A percentile compares a stretch with the other conserved stretches of the same genome.
Conservation (phyloP, 2,888 invertebrate species). For the Saturnia pavonia region DNA sequence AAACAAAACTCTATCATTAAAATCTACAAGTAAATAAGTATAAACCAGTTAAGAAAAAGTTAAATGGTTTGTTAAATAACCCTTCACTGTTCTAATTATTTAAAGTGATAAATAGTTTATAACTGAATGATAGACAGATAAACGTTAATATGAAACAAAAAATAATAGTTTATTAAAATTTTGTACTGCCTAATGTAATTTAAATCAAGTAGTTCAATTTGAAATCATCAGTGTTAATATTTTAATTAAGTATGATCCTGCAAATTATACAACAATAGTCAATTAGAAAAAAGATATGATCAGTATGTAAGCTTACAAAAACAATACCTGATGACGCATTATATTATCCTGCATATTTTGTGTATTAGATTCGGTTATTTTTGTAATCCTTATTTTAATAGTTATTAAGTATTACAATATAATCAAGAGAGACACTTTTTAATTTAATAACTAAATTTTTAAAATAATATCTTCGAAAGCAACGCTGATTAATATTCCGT, state of each 20-base stretch:
- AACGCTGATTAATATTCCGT: slow-evolving; percentile 16
- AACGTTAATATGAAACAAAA: neutral
- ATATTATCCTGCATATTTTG: neutral
- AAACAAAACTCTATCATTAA: too few relatives aligned
- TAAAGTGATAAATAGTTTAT: too few relatives aligned
- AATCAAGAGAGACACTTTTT: neutral
- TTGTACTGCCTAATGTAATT: neutral
- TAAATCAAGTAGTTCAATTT: neutral
- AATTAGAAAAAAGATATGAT: neutral
- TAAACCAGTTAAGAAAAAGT: too few relatives aligned
- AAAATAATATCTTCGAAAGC: neutral
- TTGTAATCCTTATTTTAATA: neutral
- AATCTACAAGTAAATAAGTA: too few relatives aligned
- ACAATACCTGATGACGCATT: neutral
- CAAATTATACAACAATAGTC: neutral
- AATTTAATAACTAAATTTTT: neutral
- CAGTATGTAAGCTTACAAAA: neutral
- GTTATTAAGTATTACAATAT: neutral
- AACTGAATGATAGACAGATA: too few relatives aligned
- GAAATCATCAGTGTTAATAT: neutral
- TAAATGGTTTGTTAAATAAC: too few relatives aligned
- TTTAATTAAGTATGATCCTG: neutral
- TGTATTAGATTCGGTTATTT: neutral
- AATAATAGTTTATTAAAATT: neutral
- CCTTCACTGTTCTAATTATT: too few relatives aligned